Evolutionary conservation across 23 tunicate genomes (phyloP).

Genomic region (Diplosoma virens): DNA sequence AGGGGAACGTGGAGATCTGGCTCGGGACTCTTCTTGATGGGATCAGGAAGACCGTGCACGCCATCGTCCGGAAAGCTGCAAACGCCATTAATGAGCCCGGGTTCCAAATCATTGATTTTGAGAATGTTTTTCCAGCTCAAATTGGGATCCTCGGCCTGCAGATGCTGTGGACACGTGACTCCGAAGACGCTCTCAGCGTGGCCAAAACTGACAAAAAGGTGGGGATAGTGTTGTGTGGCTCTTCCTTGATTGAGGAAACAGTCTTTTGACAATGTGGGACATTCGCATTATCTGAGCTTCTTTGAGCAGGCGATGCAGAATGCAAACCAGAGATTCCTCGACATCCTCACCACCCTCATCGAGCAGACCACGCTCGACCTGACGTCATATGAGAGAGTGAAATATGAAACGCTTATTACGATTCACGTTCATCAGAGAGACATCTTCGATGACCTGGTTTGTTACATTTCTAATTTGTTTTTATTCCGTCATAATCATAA

Average conservation of each 20-base stretch:
- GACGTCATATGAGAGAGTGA: constrained; percentile 49
- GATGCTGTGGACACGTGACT: constrained; percentile 86
- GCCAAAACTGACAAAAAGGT: constrained; percentile 79
- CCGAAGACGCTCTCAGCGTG: constrained; percentile 67
- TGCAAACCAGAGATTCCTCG: constrained; percentile 74
- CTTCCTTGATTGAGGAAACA: too few species aligned
- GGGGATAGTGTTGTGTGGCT: not conserved
- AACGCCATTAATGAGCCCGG: constrained; percentile 64
- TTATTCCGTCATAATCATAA: not conserved
- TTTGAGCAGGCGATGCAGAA: constrained; percentile 66
- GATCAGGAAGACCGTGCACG: constrained; percentile 65
- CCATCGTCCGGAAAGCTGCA: constrained; percentile 65
- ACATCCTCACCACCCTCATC: constrained; percentile 71
- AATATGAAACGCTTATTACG: constrained; percentile 83
- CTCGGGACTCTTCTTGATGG: constrained; percentile 55
- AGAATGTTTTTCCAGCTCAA: constrained; percentile 82
- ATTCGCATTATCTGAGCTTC: too few species aligned
- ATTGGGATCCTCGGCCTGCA: constrained; percentile 81
- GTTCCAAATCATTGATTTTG: constrained; percentile 74
- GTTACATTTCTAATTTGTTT: not conserved
- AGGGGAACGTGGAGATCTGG: constrained; percentile 92
- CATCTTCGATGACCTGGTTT: constrained; percentile 77
- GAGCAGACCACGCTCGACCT: constrained; percentile 80
- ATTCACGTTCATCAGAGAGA: constrained; percentile 91
- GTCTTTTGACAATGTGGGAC: too few species aligned